A percentile compares a stretch with the other conserved stretches of the same genome.
These are phyloP conservation scores for Pseudorhiza aurosa DNA, from an alignment of 30 jellyfish, hydroid and myxozoan genomes.

Conservation along the genomic window DNA sequence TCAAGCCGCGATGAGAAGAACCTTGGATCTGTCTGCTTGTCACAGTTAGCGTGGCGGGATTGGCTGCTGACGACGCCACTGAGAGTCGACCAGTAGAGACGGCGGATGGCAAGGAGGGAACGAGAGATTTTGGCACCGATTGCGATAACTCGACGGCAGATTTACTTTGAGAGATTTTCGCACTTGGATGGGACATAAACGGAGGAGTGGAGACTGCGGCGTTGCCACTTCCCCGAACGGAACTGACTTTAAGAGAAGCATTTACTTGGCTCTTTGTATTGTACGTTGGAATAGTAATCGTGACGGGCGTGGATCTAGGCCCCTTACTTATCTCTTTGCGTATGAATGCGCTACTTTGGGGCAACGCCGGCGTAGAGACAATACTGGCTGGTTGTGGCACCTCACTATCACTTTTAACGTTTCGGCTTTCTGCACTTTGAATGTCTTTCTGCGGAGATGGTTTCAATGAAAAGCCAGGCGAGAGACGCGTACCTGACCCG, in stretches of 20 bases:
- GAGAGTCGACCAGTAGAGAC: constrained; percentile 18
- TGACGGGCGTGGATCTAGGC: constrained; percentile 17
- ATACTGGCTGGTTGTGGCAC: not conserved
- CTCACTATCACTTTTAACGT: not conserved
- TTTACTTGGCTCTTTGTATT: not conserved
- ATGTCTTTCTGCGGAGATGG: constrained; percentile 23
- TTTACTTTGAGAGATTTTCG: not conserved
- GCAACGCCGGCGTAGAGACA: not conserved
- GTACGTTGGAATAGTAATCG: constrained; percentile 45
- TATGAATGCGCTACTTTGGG: not conserved
- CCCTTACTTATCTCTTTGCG: not conserved
- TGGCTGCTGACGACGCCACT: not conserved
- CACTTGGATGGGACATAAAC: not conserved
- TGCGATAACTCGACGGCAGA: constrained; percentile 35
- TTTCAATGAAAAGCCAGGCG: constrained; percentile 44
- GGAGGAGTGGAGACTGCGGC: not conserved
- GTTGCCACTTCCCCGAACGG: not conserved
- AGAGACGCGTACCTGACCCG: constrained; percentile 44
- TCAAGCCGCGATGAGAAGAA: not conserved
- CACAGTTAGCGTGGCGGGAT: constrained; percentile 60
- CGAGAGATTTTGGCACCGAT: not conserved
- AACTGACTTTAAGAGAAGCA: constrained; percentile 1
- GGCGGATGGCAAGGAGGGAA: not conserved
- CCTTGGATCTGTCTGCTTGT: constrained; percentile 54
- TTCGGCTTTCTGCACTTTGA: not conserved